Evolutionary conservation across 2,797 vertebrate genomes (phyloP).

Genomic region (Moxostoma hubbsi): DNA sequence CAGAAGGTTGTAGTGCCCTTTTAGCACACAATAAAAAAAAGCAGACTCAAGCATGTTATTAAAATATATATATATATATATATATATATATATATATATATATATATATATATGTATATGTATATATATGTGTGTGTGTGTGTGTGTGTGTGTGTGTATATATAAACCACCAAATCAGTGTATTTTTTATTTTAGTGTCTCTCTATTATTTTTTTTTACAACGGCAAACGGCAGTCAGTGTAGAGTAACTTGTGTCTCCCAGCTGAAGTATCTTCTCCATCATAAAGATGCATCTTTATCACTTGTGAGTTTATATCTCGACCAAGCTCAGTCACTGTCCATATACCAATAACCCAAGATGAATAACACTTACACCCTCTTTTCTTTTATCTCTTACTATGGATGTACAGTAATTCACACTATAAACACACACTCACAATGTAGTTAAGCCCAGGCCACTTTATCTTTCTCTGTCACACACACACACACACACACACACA

Average conservation of each 20-base stretch:
- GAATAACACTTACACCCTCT: background rate
- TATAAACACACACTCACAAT: background rate
- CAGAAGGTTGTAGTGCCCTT: slow-evolving; percentile 1
- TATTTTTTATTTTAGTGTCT: background rate
- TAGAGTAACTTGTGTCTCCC: background rate
- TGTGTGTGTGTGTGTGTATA: too few relatives aligned
- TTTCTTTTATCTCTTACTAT: background rate
- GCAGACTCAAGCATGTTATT: too few relatives aligned
- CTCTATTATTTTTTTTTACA: background rate
- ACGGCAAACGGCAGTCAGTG: background rate
- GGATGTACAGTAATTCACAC: background rate
- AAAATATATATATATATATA: too few relatives aligned
- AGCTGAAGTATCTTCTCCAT: background rate
- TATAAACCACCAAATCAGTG: background rate
- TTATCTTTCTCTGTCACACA: background rate
- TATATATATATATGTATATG: too few relatives aligned
- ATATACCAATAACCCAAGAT: background rate
- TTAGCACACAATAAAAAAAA: background rate
- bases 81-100: too few relatives aligned
- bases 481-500: background rate
- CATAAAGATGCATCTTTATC: slow-evolving; percentile 1
- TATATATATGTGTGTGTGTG: too few relatives aligned
- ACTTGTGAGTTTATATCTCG: background rate
- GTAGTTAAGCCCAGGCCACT: background rate
- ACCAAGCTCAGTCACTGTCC: background rate